phyloP scores from a whole-genome alignment of 2,797 vertebrate genomes.

The Pseudomugil gertrudae region DNA sequence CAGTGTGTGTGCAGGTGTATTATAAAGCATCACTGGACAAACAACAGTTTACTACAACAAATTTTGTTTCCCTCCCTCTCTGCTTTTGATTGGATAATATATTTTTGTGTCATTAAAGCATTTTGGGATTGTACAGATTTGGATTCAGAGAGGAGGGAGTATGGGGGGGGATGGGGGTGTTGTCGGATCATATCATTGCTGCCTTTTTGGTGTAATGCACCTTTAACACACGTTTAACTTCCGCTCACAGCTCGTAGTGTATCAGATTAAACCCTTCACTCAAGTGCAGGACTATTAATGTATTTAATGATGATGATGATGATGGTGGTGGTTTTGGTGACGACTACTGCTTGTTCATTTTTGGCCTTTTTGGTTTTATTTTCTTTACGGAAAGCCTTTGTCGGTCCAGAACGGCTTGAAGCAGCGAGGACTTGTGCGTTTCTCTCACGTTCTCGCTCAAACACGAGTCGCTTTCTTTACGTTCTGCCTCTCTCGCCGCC shows the following conservation, averaged over 20 bases:
- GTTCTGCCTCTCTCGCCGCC: slow-evolving; percentile 8
- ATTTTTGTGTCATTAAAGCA: slow-evolving; percentile 71
- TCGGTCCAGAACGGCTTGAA: slow-evolving; percentile 41
- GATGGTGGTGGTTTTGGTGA: slow-evolving; percentile 22
- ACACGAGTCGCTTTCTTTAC: slow-evolving; percentile 35
- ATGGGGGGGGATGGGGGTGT: not conserved
- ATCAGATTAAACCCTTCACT: slow-evolving; percentile 8
- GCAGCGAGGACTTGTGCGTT: slow-evolving; percentile 22
- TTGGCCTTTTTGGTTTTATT: slow-evolving; percentile 17
- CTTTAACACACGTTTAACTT: slow-evolving; percentile 43
- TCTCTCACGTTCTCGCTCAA: slow-evolving; percentile 27
- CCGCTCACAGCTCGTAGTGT: slow-evolving; percentile 17
- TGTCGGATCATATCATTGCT: slow-evolving; percentile 69
- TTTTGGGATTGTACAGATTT: slow-evolving; percentile 67
- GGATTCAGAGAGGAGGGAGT: slow-evolving; percentile 1
- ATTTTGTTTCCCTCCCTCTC: slow-evolving; percentile 53
- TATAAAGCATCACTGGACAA: slow-evolving; percentile 65
- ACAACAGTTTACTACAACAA: slow-evolving; percentile 44
- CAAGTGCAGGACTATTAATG: slow-evolving; percentile 32
- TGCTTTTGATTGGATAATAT: slow-evolving; percentile 75
- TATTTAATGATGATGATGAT: slow-evolving; percentile 39
- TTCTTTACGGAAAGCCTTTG: slow-evolving; percentile 30
- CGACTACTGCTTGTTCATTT: slow-evolving; percentile 54
- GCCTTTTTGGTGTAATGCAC: slow-evolving; percentile 72
- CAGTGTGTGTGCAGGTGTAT: slow-evolving; percentile 43